These are phyloP conservation scores for Graptemys geographica DNA, from an alignment of 2,797 vertebrate species.

Conservation along the genomic window DNA sequence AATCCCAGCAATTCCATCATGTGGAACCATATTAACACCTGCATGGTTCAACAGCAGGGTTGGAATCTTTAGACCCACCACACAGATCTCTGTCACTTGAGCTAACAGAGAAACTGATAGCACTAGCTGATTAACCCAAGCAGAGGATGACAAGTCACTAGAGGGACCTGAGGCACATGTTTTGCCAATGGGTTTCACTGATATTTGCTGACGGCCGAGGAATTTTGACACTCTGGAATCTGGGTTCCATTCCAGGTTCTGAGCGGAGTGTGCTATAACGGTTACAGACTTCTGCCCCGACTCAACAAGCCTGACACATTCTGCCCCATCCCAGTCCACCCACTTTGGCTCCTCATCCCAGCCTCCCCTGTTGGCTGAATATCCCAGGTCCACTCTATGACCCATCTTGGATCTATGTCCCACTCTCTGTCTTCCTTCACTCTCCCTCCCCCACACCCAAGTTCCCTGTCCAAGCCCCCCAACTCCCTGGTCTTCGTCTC, in stretches of 20 bases:
- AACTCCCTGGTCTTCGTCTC: neutral
- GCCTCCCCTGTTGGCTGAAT: neutral
- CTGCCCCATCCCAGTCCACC: neutral
- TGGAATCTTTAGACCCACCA: neutral
- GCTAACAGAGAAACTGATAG: neutral
- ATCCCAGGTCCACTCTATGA: neutral
- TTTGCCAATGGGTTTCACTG: neutral
- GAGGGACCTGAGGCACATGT: neutral
- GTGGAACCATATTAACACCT: neutral
- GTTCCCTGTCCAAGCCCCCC: neutral
- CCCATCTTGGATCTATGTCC: neutral
- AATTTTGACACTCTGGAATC: neutral
- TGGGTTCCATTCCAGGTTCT: neutral
- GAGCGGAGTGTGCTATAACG: neutral
- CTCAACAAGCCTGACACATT: rapidly evolving
- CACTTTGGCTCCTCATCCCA: neutral
- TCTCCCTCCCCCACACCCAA: neutral
- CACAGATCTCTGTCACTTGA: neutral
- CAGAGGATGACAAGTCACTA: neutral
- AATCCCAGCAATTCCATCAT: neutral
- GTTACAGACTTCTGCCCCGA: neutral
- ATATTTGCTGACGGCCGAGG: neutral
- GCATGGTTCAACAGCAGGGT: neutral
- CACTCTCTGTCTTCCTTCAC: neutral
- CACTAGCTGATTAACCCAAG: neutral